Evolutionary conservation across 2,113 vertebrate species (phyloP).

Genomic region (Riparia riparia): DNA sequence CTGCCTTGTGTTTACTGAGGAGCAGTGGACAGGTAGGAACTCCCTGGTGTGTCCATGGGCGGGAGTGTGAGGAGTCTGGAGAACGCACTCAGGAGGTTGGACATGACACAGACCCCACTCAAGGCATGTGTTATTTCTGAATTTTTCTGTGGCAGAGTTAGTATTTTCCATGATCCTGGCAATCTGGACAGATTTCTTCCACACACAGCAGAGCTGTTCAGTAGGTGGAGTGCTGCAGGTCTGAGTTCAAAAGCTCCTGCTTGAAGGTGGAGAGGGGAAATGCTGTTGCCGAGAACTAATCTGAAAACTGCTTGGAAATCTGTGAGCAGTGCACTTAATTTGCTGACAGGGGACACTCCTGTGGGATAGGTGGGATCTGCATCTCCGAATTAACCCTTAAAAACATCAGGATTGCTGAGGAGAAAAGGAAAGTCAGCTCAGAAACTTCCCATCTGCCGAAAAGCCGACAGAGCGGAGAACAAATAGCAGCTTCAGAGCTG

Average conservation of each 20-base stretch:
- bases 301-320: neutral
- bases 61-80: neutral
- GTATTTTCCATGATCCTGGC: neutral
- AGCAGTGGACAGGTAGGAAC: neutral
- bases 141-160: neutral
- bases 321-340: neutral
- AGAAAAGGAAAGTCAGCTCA: neutral
- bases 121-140: neutral
- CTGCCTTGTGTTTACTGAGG: neutral
- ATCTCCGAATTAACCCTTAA: neutral
- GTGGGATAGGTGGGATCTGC: neutral
- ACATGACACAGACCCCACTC: neutral
- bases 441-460: neutral
- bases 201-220: neutral
- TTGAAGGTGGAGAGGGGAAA: neutral
- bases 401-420: neutral
- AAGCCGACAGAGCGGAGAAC: neutral
- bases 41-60: rapidly evolving
- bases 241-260: neutral
- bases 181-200: neutral
- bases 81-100: neutral
- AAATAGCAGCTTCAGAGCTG: neutral
- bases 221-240: neutral
- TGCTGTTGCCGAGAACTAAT: neutral
- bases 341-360: neutral